These are phyloP conservation scores for Enoplosus armatus DNA, from an alignment of 2,797 vertebrate genomes.

Conservation along the genomic window DNA sequence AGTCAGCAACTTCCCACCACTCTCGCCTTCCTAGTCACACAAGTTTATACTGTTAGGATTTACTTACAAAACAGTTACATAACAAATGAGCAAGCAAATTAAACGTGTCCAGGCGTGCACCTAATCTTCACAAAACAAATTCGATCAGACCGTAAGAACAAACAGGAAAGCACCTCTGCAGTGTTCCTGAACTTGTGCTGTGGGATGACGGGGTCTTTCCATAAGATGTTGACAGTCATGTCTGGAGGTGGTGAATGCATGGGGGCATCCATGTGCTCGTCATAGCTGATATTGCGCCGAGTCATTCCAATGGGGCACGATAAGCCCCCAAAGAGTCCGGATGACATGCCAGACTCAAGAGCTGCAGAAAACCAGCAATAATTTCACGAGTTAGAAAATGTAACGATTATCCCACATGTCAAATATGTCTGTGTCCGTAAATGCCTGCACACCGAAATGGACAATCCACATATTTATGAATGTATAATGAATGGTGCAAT, in stretches of 20 bases:
- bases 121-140: slow-evolving; percentile 9
- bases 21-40: slow-evolving; percentile 74
- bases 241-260: slow-evolving; percentile 93
- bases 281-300: slow-evolving; percentile 92
- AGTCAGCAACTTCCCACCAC: slow-evolving; percentile 48
- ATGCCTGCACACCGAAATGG: too few relatives aligned
- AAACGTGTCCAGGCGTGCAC: background rate
- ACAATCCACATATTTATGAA: too few relatives aligned
- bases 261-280: slow-evolving; percentile 90
- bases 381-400: background rate
- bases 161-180: slow-evolving; percentile 85
- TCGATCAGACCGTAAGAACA: background rate
- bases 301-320: slow-evolving; percentile 89
- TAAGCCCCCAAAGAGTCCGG: slow-evolving; percentile 77
- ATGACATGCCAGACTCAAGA: slow-evolving; percentile 64
- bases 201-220: slow-evolving; percentile 94
- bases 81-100: slow-evolving; percentile 14
- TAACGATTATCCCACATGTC: background rate
- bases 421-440: too few relatives aligned
- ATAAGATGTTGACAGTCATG: slow-evolving; percentile 87
- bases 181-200: slow-evolving; percentile 91
- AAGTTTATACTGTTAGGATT: slow-evolving; percentile 34
- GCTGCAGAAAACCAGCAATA: slow-evolving; percentile 46
- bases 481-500: too few relatives aligned
- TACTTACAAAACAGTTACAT: slow-evolving; percentile 28